Conservation (phyloP, 2,888 invertebrate species). For the Plagiodera versicolora region DNA sequence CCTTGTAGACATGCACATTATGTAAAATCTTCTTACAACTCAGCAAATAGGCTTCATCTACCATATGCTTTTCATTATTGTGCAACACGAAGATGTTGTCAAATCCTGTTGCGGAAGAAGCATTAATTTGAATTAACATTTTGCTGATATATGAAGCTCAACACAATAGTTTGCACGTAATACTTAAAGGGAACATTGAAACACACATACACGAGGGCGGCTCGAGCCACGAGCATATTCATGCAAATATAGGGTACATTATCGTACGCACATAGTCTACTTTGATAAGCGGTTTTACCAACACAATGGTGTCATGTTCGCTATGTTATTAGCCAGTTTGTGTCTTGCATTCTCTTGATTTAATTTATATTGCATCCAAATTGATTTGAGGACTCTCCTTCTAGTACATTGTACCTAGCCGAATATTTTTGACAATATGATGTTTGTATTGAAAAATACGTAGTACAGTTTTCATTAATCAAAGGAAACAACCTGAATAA, state of each 20-base stretch:
- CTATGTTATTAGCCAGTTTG: too few relatives aligned
- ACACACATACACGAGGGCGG: background rate
- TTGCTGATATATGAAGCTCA: slow-evolving; percentile 7
- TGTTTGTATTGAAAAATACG: too few relatives aligned
- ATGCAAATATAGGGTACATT: slow-evolving; percentile 10
- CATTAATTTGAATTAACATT: slow-evolving; percentile 11
- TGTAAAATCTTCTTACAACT: too few relatives aligned
- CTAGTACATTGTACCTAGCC: too few relatives aligned
- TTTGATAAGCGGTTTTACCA: slow-evolving; percentile 9
- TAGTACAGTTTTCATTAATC: too few relatives aligned
- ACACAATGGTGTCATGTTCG: background rate
- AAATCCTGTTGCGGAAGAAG: slow-evolving; percentile 1
- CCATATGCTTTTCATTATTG: background rate
- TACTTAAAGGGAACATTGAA: background rate
- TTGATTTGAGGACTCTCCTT: too few relatives aligned
- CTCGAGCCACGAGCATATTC: background rate
- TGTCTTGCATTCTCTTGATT: too few relatives aligned
- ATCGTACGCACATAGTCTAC: background rate
- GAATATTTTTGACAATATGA: too few relatives aligned
- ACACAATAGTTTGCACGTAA: slow-evolving; percentile 6
- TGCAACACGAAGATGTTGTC: background rate
- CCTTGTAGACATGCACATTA: too few relatives aligned
- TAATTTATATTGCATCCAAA: too few relatives aligned
- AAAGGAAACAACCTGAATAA: too few relatives aligned
- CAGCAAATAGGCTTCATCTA: too few relatives aligned